phyloP scores from a whole-genome alignment of 2,797 vertebrate genomes.

The Ptychadena robeensis region DNA sequence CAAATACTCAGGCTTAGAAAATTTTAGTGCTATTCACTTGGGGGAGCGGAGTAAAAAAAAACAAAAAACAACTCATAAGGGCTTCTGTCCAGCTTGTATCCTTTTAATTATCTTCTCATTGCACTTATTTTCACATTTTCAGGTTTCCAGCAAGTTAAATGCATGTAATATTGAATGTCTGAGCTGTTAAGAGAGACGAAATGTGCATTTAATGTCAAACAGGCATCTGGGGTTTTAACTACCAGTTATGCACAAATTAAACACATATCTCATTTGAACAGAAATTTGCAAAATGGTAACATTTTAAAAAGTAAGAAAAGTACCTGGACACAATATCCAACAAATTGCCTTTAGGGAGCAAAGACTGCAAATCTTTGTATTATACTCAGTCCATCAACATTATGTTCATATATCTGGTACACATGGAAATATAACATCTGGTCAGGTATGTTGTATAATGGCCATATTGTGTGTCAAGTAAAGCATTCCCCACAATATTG shows the following conservation, averaged over 20 bases:
- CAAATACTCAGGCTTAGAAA: constrained; percentile 64
- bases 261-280: background rate
- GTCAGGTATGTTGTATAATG: no score
- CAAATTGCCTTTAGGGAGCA: no score
- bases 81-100: constrained; percentile 46
- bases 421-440: no score
- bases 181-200: constrained; percentile 12
- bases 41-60: constrained; percentile 42
- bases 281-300: constrained; percentile 14
- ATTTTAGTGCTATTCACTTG: constrained; percentile 58
- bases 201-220: constrained; percentile 32
- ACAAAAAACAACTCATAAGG: constrained; percentile 41
- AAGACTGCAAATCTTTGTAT: no score
- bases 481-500: no score
- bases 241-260: constrained; percentile 14
- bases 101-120: constrained; percentile 52
- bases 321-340: background rate
- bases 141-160: constrained; percentile 24
- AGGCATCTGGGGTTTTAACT: constrained; percentile 32
- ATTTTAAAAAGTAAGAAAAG: constrained; percentile 7
- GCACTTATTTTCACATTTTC: constrained; percentile 50
- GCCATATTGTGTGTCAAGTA: no score
- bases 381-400: no score
- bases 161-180: constrained; percentile 9
- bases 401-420: no score